These are phyloP conservation scores for Idaea dimidiata DNA, from an alignment of 2,888 invertebrate genomes.

Conservation along the genomic window DNA sequence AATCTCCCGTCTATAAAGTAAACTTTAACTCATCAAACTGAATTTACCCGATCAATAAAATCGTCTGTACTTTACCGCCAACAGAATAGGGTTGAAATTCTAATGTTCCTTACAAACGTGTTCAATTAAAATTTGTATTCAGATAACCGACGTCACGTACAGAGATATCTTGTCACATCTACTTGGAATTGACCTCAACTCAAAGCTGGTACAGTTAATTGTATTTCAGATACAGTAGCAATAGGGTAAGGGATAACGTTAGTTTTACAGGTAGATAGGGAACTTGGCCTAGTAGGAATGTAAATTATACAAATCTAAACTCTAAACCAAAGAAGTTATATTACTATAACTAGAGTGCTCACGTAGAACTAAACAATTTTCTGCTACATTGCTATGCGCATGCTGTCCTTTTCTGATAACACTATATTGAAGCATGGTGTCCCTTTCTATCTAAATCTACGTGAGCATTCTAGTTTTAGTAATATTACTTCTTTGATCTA, in stretches of 20 bases:
- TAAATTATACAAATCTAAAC: too few species aligned
- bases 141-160: slow-evolving; percentile 66
- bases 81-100: background rate
- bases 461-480: too few species aligned
- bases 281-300: too few species aligned
- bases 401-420: too few species aligned
- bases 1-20: background rate
- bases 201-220: background rate
- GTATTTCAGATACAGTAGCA: background rate
- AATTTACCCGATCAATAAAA: background rate
- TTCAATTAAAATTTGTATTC: slow-evolving; percentile 61
- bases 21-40: background rate
- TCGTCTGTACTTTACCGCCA: background rate
- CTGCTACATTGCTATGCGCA: too few species aligned
- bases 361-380: too few species aligned
- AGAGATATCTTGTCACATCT: slow-evolving; percentile 66
- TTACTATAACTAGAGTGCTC: too few species aligned
- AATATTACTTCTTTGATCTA: too few species aligned
- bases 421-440: too few species aligned
- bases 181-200: slow-evolving; percentile 38
- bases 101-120: slow-evolving; percentile 34
- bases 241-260: background rate
- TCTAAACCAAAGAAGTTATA: too few species aligned
- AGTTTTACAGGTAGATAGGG: too few species aligned
- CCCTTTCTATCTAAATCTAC: too few species aligned